Percentiles rank a stretch among this genome's conserved stretches.
Evolutionary conservation across 2,888 invertebrate genomes (phyloP).

Genomic region (Allygus modestus): DNA sequence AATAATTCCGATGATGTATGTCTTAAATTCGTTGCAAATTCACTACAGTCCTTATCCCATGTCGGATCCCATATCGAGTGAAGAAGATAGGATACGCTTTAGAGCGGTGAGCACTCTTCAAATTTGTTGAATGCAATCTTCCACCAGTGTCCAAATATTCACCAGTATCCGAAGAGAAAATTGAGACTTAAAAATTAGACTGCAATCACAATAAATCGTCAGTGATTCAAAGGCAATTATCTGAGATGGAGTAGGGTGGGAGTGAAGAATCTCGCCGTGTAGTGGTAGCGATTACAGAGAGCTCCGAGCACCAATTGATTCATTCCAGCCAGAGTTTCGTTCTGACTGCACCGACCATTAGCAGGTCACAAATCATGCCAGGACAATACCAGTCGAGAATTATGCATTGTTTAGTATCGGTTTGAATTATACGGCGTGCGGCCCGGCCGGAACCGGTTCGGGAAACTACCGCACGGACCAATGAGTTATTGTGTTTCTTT

Average conservation of each 20-base stretch:
- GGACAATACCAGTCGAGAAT: slow-evolving; percentile 48
- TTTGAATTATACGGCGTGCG: slow-evolving; percentile 46
- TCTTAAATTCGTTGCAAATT: no score
- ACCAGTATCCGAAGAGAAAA: neutral
- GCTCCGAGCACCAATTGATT: slow-evolving; percentile 47
- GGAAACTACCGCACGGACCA: slow-evolving; percentile 37
- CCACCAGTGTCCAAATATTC: neutral
- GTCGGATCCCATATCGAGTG: no score
- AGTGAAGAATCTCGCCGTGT: neutral
- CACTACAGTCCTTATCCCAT: no score
- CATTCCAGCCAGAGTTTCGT: slow-evolving; percentile 50
- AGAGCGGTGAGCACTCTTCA: neutral
- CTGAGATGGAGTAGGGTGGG: slow-evolving; percentile 8
- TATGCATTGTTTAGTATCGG: slow-evolving; percentile 53
- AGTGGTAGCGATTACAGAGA: slow-evolving; percentile 22
- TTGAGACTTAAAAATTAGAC: neutral
- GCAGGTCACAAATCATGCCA: slow-evolving; percentile 50
- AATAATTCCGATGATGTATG: no score
- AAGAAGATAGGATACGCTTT: no score
- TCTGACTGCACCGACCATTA: slow-evolving; percentile 52
- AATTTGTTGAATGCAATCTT: neutral
- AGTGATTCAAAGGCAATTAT: slow-evolving; percentile 11
- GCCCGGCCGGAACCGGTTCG: slow-evolving; percentile 33
- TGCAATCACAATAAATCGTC: slow-evolving; percentile 23
- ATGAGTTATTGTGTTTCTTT: slow-evolving; percentile 47